Base-by-base conservation (phyloP, 2,113 vertebrate genomes). In the Oreochromis tanganicae region DNA sequence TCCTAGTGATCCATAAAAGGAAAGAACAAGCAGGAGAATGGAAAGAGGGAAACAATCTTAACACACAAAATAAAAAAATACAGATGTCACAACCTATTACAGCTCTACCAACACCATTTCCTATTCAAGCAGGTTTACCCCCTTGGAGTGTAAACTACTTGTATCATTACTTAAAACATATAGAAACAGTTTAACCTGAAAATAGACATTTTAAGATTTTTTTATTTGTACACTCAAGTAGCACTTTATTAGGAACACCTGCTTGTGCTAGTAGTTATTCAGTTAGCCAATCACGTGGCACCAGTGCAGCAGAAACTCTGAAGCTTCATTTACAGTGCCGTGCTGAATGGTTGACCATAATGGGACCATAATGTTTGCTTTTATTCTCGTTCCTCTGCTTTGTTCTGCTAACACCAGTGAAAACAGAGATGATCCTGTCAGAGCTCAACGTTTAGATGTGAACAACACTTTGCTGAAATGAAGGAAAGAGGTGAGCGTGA, bases 91-190 rank as follows among this genome's bases (percentile, higher is more conserved):
- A 43, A 46, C n/a, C 41, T 24, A 27, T 29, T 11, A 29, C 68
- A 73, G 38, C 21, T 1, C 41, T 46, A 46, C 38, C 2, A 38
- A 12, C 19, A 9, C 32, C 12, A 27, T 14, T 9, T 43, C 38
- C 24, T 24, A 43, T 43, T 43, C 66, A 71, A 43, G 38, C 38
- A 71, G 0, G 0, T 16, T 24, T 71, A 71, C 1, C 43, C 9
- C 38, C 38, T 16, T 43, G 12, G 13, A 27, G 61, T 16, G 14
- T 73, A 73, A 27, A 24, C 68, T 73, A 17, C 24, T 27, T 34
- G 0, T 0, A 34, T 50, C 10, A 10, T 75, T 48, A 6, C 38
- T 50, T 52, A 50, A n/a, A 78, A 52, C 6, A 8, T 0, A 78
- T 19, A 52, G 46, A 78, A 50, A 78, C 6, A 12, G 46, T 52